phyloP scores from a whole-genome alignment of 1,140 invertebrate species.

The Acromyrmex charruanus region DNA sequence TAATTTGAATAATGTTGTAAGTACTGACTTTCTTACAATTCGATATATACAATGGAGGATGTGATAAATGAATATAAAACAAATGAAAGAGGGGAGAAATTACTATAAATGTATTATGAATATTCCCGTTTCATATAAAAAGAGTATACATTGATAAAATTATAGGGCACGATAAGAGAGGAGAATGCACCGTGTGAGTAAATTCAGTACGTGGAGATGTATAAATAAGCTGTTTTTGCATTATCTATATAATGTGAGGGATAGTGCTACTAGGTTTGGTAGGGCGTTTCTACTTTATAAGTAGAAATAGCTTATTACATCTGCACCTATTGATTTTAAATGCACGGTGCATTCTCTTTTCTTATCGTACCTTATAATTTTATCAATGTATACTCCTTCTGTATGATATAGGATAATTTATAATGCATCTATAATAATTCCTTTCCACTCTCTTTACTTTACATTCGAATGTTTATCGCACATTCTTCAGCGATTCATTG shows the following conservation, averaged over 20 bases:
- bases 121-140: not conserved
- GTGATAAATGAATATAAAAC: not conserved
- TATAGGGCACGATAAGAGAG: not conserved
- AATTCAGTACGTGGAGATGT: not conserved
- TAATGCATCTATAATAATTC: not conserved
- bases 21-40: not conserved
- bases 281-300: too few relatives aligned
- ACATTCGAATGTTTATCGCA: not conserved
- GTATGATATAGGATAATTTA: not conserved
- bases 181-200: not conserved
- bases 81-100: not conserved
- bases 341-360: not conserved
- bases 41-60: not conserved
- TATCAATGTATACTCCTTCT: not conserved
- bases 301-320: not conserved
- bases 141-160: not conserved
- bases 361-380: not conserved
- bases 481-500: not conserved
- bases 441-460: not conserved
- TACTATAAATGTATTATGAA: not conserved
- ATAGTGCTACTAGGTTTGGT: too few relatives aligned
- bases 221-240: not conserved
- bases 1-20: not conserved
- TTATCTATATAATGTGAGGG: too few relatives aligned
- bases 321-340: conserved; percentile 2